These are phyloP conservation scores for Lagopus muta DNA, from an alignment of 2,113 vertebrate species.

Conservation along the genomic window DNA sequence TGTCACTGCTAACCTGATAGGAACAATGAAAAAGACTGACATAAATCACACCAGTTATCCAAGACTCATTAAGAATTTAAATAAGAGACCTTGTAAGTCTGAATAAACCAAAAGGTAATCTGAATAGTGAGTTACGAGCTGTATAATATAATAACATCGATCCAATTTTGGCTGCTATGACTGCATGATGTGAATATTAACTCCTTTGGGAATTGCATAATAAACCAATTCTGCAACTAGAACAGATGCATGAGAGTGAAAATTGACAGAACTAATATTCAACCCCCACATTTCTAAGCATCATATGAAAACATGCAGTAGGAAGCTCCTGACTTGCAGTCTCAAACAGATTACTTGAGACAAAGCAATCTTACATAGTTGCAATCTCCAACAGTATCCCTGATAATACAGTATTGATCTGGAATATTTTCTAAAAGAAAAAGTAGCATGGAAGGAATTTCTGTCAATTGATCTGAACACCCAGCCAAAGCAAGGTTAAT, in stretches of 20 bases:
- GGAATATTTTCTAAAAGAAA: neutral
- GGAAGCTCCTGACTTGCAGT: neutral
- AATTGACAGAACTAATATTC: neutral
- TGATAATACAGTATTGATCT: neutral
- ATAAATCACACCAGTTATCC: neutral
- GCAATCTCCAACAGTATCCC: neutral
- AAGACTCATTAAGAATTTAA: slow-evolving; percentile 1
- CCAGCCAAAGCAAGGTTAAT: neutral
- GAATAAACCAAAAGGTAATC: neutral
- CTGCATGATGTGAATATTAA: neutral
- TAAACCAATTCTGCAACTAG: neutral
- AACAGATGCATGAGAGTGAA: neutral
- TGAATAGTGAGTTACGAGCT: neutral
- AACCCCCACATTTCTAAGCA: neutral
- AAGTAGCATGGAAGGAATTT: neutral
- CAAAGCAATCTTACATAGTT: too few relatives aligned
- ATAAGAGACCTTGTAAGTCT: neutral
- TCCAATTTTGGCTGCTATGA: neutral
- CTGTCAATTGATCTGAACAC: neutral
- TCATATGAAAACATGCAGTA: neutral
- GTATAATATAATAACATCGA: neutral
- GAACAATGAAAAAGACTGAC: neutral
- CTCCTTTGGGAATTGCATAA: neutral
- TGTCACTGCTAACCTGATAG: neutral
- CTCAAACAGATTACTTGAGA: neutral